Base-by-base conservation (phyloP, 1,140 invertebrate genomes). In the Cardiocondyla obscurior region DNA sequence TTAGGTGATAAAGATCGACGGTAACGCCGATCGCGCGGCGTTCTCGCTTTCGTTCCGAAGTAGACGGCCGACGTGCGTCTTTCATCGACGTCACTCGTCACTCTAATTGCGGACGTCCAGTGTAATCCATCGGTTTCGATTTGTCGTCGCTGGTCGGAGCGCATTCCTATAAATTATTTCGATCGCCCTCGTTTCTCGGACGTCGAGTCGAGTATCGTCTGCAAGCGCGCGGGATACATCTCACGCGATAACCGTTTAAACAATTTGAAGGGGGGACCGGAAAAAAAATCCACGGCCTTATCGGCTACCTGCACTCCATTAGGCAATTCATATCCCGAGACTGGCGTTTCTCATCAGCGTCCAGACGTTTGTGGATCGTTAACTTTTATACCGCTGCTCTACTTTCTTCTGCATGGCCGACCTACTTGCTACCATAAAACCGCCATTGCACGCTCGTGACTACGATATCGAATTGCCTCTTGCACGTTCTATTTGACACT, bases 1-100 rank as follows among this genome's bases (percentile, higher is more conserved):
- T 88, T 88, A 83, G 62, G 69, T 58, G 87, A 88, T 88, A 88
- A 88, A 88, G 87, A 88, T 88, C 83, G 81, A 30, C 85, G 69
- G 69, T 81, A 84, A 76, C 73, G 82, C 44, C 49, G n/a, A 33
- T 62, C 39, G n/a, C n/a, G n/a, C n/a, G 36, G 44, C 19, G 51
- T 60, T 64, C 44, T 70, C 55, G 22, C 70, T 60, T 62, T 60
- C 30, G 28, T 67, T 44, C 39, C 36, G 62, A 67, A 82, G 82
- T 85, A 60, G 69, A 46, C 65, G 19, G 30, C 14, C 53, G 86
- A 82, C 77, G 82, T 70, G 72, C 73, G 86, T 73, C 81, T 36
- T 67, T 64, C 36, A 19, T 44, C 39, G 55, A 16, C 51, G 25
- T 81, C 73, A 58, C 81, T 84, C 85, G 81, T 87, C 87, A 87